Evolutionary conservation across 1,140 invertebrate genomes (phyloP), one percentile per base, ranked within the genome.

Genomic region (Arion vulgaris): DNA sequence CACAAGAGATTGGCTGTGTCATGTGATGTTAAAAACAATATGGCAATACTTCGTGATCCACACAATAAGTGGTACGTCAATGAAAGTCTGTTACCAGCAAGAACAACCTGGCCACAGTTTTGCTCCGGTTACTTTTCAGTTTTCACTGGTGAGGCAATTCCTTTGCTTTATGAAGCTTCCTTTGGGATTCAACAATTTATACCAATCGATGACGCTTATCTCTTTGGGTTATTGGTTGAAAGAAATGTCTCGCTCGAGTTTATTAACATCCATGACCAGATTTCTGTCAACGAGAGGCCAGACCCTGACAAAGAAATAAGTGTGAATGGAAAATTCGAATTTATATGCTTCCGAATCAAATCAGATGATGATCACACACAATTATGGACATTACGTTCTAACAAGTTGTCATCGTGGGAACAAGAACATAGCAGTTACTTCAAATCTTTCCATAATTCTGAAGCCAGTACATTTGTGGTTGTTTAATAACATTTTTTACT

Each of bases 121-220:
- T 93, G 93, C 86, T 85, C 89, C 17, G 93, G 93, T n/a, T 92
- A 91, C 85, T 88, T 88, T 15, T 87, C 91, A 23, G 76, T 93
- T 13, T 87, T 93, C 73, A 91, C 93, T 36, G 83, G 84, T 4
- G 90, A 91, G 80, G 74, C 91, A 38, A 86, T 93, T 5, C 87
- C 87, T 39, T 69, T 85, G 49, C 81, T 93, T 39, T 92, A 91
- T 73, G 79, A 82, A 32, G 85, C 84, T 32, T 90, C 90, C 7
- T 86, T 87, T 79, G 45, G 57, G 9, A 81, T 83, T 15, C 87
- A 88, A 0, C 32, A 72, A 2, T 88, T 87, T 49, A 87, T 92
- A 51, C 87, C 88, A 38, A 87, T 93, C 53, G 92, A 93, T 81
- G 92, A 93, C 80, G 91, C 90, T 0, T 93, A 92, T 80, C 85